A percentile compares a stretch with the other conserved stretches of the same genome.
phyloP scores from a whole-genome alignment of 2,888 invertebrate genomes.

The Tribolium freemani region DNA sequence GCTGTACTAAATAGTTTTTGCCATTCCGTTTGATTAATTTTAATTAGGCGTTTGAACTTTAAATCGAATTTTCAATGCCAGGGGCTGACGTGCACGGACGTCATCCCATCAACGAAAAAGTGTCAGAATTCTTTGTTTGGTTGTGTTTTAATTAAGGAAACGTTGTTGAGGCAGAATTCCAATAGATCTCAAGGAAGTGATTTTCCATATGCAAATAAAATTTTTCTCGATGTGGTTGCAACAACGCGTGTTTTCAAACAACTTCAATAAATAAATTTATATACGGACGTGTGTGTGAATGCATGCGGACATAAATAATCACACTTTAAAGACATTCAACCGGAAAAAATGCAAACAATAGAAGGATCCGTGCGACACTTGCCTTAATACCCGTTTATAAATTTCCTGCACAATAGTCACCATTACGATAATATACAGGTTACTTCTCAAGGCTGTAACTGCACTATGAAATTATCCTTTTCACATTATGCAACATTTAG shows the following conservation, averaged over 20 bases:
- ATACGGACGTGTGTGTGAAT: conserved; percentile 2
- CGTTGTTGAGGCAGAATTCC: background rate
- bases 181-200: conserved; percentile 2
- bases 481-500: conserved; percentile 51
- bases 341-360: conserved; percentile 28
- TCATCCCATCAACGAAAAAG: background rate
- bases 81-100: background rate
- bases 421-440: conserved; percentile 52
- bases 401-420: conserved; percentile 53
- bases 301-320: conserved; percentile 32
- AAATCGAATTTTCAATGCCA: background rate
- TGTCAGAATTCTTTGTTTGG: background rate
- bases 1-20: background rate
- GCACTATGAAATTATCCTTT: conserved; percentile 51
- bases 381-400: conserved; percentile 42
- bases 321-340: conserved; percentile 24
- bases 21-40: background rate
- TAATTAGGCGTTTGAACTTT: conserved; percentile 5
- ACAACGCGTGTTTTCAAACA: conserved; percentile 1
- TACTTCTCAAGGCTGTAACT: conserved; percentile 53
- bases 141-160: background rate
- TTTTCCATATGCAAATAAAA: conserved; percentile 2
- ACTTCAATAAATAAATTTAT: conserved; percentile 12
- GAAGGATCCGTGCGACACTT: conserved; percentile 30
- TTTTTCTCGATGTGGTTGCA: background rate